Evolutionary conservation across 1,140 invertebrate species (phyloP).

Genomic region (Phortica variegata): DNA sequence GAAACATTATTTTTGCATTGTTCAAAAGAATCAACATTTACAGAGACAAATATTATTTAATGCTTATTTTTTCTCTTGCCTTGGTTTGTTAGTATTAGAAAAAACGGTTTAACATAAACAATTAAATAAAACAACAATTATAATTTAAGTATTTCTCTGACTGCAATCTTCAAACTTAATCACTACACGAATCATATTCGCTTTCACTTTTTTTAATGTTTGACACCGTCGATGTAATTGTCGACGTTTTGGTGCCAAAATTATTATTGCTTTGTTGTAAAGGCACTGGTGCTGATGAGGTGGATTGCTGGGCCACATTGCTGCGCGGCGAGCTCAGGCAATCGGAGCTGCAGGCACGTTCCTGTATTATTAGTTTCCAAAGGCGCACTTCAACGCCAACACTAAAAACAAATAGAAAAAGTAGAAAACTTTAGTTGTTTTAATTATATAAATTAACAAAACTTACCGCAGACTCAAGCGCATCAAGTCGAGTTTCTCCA

Average conservation of each 20-base stretch:
- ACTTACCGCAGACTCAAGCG: conserved; percentile 70
- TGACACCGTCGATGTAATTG: conserved; percentile 26
- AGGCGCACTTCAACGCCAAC: conserved; percentile 50
- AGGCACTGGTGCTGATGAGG: conserved; percentile 1
- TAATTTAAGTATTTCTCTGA: conserved; percentile 11
- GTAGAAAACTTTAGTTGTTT: not conserved
- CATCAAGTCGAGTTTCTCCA: conserved; percentile 75
- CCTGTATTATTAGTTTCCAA: conserved; percentile 50
- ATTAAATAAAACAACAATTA: conserved; percentile 30
- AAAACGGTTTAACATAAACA: conserved; percentile 35
- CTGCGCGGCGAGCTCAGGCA: conserved; percentile 30
- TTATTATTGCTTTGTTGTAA: conserved; percentile 25
- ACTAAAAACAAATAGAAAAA: conserved; percentile 12
- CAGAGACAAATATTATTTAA: no score
- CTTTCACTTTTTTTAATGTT: conserved; percentile 45
- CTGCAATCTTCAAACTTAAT: conserved; percentile 21
- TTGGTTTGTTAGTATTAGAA: no score
- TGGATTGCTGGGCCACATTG: not conserved
- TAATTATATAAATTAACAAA: not conserved
- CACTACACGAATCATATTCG: conserved; percentile 53
- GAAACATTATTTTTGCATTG: no score
- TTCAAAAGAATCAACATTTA: no score
- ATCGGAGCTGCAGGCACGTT: conserved; percentile 37
- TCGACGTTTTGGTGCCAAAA: conserved; percentile 27
- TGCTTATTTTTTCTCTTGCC: no score